A percentile compares a stretch with the other conserved stretches of the same genome.
Evolutionary conservation across 2,113 vertebrate species (phyloP).

Genomic region (Sporophila hypoxantha): DNA sequence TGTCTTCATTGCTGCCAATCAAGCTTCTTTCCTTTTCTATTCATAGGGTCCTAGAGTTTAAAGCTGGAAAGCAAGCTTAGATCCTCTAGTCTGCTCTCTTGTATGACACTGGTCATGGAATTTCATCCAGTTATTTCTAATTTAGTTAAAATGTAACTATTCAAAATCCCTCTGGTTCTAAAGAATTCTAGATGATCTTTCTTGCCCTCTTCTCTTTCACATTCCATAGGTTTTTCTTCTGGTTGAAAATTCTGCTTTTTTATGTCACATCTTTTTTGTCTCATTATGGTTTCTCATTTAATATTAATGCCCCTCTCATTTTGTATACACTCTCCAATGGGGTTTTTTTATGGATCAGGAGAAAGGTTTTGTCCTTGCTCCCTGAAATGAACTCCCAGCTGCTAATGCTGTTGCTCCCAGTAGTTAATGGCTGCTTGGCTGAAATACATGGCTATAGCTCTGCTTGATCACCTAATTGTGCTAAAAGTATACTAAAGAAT

Average conservation of each 20-base stretch:
- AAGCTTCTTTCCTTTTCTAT: neutral
- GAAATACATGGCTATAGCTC: neutral
- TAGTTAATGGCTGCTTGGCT: neutral
- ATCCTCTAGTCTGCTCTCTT: neutral
- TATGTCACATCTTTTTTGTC: neutral
- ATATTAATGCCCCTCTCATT: neutral
- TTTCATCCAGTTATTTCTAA: neutral
- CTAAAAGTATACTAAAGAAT: conserved; percentile 1
- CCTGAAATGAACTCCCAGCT: neutral
- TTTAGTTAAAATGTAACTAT: neutral
- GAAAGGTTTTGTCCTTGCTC: neutral
- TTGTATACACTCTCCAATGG: neutral
- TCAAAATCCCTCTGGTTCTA: neutral
- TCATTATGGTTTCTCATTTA: neutral
- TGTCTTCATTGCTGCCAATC: neutral
- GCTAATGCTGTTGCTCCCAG: neutral
- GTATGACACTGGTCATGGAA: neutral
- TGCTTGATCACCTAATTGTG: neutral
- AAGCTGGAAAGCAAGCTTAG: neutral
- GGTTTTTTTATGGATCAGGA: neutral
- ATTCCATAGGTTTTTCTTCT: neutral
- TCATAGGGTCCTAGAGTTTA: neutral
- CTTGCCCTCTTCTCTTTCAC: neutral
- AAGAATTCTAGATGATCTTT: neutral
- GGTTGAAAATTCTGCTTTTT: neutral